phyloP scores from a whole-genome alignment of 1,140 invertebrate species.

The Ganaspis sp. region DNA sequence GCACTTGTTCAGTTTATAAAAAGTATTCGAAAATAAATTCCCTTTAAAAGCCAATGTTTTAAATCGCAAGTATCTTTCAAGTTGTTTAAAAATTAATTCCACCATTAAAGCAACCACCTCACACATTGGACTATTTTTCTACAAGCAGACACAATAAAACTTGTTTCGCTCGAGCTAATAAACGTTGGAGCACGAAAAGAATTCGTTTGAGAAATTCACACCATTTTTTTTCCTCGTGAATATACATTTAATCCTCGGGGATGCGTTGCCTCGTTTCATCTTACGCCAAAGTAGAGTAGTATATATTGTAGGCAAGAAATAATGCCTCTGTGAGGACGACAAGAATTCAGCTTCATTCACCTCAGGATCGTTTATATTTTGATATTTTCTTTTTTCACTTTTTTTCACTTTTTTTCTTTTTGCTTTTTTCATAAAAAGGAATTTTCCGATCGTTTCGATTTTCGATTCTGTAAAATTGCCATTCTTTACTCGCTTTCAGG shows the following conservation, averaged over 20 bases:
- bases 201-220: conserved; percentile 7
- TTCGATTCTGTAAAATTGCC: no score
- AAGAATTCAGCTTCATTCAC: neutral
- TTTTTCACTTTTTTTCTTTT: no score
- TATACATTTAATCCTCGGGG: neutral
- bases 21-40: neutral
- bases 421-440: no score
- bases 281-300: neutral
- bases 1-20: neutral
- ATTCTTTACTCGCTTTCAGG: no score
- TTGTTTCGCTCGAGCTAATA: conserved; percentile 12
- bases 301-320: neutral
- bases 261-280: neutral
- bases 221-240: neutral
- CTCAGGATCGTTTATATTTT: neutral
- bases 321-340: neutral
- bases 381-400: neutral
- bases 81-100: conserved; percentile 2
- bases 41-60: neutral
- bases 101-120: conserved; percentile 11
- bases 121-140: neutral
- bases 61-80: neutral
- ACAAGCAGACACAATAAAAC: neutral
- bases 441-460: no score
- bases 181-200: neutral